phyloP scores from a whole-genome alignment of 2,113 vertebrate genomes.

The Sinocyclocheilus maitianheensis region DNA sequence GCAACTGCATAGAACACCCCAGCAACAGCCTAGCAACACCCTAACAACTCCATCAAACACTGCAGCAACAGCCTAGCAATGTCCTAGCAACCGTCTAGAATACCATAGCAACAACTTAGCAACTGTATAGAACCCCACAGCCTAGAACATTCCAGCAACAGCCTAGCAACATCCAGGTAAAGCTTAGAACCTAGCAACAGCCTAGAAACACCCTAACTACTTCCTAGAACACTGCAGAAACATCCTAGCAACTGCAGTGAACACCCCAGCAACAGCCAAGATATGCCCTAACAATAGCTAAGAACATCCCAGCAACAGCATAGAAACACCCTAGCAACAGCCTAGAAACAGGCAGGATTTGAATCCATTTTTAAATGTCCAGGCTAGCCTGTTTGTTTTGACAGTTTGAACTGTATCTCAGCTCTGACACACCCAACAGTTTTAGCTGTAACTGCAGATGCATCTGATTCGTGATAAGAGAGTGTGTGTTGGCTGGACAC shows the following conservation, averaged over 20 bases:
- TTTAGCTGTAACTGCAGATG: neutral
- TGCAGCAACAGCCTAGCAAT: no score
- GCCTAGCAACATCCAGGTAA: no score
- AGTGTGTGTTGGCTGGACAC: conserved; percentile 26
- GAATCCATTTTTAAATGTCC: neutral
- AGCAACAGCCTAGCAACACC: neutral
- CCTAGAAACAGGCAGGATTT: neutral
- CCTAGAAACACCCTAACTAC: neutral
- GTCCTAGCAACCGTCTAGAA: neutral
- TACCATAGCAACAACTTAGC: neutral
- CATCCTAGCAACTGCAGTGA: neutral
- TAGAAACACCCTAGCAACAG: neutral
- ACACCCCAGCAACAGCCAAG: neutral
- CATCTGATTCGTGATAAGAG: neutral
- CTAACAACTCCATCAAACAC: no score
- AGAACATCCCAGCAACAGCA: neutral
- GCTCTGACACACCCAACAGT: no score
- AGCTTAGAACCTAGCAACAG: neutral
- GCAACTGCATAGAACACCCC: neutral
- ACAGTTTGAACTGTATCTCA: neutral
- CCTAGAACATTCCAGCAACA: neutral
- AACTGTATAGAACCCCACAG: neutral
- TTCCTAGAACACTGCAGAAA: neutral
- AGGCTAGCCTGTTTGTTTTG: neutral
- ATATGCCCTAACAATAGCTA: neutral